Conservation (phyloP, 64 coral and sea anemone genomes). For the Actinia tenebrosa region DNA sequence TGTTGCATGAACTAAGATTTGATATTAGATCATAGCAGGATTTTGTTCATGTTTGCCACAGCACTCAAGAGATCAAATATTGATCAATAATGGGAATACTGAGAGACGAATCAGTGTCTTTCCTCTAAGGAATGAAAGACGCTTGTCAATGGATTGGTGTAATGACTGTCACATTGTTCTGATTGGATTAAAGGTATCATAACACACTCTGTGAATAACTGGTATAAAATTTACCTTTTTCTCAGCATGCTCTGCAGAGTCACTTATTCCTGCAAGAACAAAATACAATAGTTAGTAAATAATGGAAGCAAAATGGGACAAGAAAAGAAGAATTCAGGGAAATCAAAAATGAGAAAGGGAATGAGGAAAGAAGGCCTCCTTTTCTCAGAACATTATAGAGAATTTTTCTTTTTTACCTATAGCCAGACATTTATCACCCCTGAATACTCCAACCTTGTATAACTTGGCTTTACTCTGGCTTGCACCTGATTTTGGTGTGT, state of each 20-base stretch:
- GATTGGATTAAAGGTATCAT: no score
- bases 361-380: not conserved
- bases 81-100: no score
- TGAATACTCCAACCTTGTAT: conserved; percentile 63
- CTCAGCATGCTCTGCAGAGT: conserved; percentile 48
- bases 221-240: conserved; percentile 49
- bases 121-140: no score
- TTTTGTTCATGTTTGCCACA: not conserved
- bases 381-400: not conserved
- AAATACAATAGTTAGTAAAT: not conserved
- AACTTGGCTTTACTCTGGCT: not conserved
- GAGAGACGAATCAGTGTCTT: no score
- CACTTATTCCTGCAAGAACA: conserved; percentile 24
- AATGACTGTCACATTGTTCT: no score
- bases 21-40: not conserved
- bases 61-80: no score
- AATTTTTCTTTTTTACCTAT: conserved; percentile 21
- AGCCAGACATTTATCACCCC: conserved; percentile 21
- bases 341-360: not conserved
- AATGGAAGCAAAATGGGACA: not conserved
- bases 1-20: not conserved
- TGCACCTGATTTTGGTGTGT: not conserved
- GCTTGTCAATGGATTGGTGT: no score
- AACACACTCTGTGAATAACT: no score
- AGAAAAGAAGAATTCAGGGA: no score